Conservation (phyloP, 2,888 invertebrate species). For the Torymus auratus region DNA sequence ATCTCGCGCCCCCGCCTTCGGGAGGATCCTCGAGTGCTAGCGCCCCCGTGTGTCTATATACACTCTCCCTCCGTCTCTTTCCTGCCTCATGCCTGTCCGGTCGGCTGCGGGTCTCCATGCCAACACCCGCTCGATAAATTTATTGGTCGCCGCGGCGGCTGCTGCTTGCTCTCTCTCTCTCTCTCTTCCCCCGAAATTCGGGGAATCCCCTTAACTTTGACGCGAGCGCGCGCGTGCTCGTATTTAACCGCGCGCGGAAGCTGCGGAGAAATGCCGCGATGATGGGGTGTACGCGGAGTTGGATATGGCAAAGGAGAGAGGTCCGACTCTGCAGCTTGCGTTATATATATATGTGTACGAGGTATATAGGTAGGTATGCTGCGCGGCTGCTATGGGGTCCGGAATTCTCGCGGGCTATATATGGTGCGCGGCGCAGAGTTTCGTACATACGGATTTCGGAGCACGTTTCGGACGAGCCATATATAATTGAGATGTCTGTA, state of each 20-base stretch:
- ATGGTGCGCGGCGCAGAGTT: too few relatives aligned
- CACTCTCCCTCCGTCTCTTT: slow-evolving; percentile 71
- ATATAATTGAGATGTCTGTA: too few relatives aligned
- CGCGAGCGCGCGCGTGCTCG: neutral
- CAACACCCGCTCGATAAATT: slow-evolving; percentile 77
- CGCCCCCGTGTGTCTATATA: slow-evolving; percentile 23
- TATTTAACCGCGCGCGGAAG: neutral
- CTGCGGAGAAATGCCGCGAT: neutral
- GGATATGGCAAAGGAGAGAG: neutral
- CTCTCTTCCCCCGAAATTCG: slow-evolving; percentile 9
- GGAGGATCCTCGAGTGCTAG: slow-evolving; percentile 13
- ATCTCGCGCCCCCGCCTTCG: slow-evolving; percentile 12
- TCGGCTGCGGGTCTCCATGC: slow-evolving; percentile 70
- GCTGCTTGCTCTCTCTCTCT: too few relatives aligned
- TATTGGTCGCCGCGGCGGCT: slow-evolving; percentile 71
- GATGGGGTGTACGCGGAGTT: too few relatives aligned
- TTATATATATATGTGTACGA: too few relatives aligned
- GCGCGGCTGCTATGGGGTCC: too few relatives aligned
- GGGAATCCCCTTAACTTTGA: slow-evolving; percentile 19
- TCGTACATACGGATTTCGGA: too few relatives aligned
- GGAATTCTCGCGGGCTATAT: too few relatives aligned
- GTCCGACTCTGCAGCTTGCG: too few relatives aligned
- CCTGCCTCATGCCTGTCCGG: too few relatives aligned
- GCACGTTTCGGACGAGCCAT: too few relatives aligned
- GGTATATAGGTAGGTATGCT: too few relatives aligned